These are phyloP conservation scores for Apeira syringaria DNA, from an alignment of 2,888 invertebrate species.

Conservation along the genomic window DNA sequence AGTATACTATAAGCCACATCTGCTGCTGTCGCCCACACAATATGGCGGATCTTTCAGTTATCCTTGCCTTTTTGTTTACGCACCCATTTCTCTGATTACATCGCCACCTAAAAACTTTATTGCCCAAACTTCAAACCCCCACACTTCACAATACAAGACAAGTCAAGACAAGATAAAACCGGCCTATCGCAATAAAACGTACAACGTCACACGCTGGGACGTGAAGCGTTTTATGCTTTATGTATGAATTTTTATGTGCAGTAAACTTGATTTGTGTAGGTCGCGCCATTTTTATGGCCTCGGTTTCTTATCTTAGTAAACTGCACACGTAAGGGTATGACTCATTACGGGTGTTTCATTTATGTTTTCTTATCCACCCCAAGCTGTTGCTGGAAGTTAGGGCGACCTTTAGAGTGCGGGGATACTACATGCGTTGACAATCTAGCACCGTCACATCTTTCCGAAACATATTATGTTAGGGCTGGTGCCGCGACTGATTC, in stretches of 20 bases:
- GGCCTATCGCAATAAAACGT: slow-evolving; percentile 20
- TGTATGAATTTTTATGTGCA: slow-evolving; percentile 32
- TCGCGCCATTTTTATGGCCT: slow-evolving; percentile 30
- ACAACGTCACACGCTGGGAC: slow-evolving; percentile 7
- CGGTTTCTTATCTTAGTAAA: slow-evolving; percentile 21
- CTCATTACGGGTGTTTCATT: too few relatives aligned
- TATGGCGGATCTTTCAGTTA: neutral
- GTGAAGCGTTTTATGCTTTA: slow-evolving; percentile 19
- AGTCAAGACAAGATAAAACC: slow-evolving; percentile 1
- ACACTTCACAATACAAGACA: slow-evolving; percentile 13
- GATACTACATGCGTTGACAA: too few relatives aligned
- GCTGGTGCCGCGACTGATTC: too few relatives aligned
- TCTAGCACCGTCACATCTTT: too few relatives aligned
- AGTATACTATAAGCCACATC: neutral
- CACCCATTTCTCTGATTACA: slow-evolving; percentile 17
- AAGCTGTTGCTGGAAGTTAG: too few relatives aligned
- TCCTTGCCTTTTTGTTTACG: slow-evolving; percentile 16
- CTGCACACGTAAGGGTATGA: slow-evolving; percentile 32
- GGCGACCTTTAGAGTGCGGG: too few relatives aligned
- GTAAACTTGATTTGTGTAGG: slow-evolving; percentile 31
- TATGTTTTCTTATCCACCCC: too few relatives aligned
- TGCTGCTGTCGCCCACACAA: neutral
- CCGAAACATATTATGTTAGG: too few relatives aligned
- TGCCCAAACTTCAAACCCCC: slow-evolving; percentile 13
- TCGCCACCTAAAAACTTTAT: slow-evolving; percentile 21